Evolutionary conservation across 2,113 vertebrate species (phyloP), one percentile per base, ranked within the genome.

Genomic region (Ciconia maguari): DNA sequence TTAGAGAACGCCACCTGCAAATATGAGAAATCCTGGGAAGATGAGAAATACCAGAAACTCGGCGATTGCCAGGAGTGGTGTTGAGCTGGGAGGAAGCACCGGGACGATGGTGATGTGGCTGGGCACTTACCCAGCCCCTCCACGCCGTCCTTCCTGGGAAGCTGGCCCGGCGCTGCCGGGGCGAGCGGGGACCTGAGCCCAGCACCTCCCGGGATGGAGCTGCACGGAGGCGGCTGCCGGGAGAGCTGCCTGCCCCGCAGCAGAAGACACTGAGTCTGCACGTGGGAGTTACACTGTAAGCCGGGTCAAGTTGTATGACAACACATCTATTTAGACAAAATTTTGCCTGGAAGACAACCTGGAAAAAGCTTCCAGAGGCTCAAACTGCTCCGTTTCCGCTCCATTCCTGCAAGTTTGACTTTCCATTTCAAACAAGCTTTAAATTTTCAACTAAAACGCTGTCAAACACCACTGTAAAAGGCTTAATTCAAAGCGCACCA

Each of bases 61-160:
- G 11, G 20, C 7, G 3, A 22, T 3, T 18, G 69, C 20, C 60
- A 38, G 49, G 60, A 55, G 41, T 3, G 17, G 41, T 10, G 27
- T 1, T 46, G 41, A 55, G 48, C 51, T n/a, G 51, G 15, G 24
- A 49, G 21, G 18, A 57, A 57, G 42, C 51, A 24, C 42, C 1
- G 2, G 24, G 29, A 41, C 29, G 42, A 19, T 57, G 34, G 61
- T 48, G 71, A 32, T 41, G 52, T 10, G 36, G 54, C 3, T 51
- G 24, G 29, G 44, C 68, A 10, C 30, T 68, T 21, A 12, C 11
- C 36, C 11, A 3, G 44, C 62, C 68, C n/a, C 42, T 58, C 61
- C 19, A 5, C 2, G 2, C 52, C 4, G 0, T n/a, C 61, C 52
- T 42, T 60, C 42, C 62, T 7, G 2, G 70, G 20, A 24, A 10